A percentile compares a stretch with the other conserved stretches of the same genome.
These are phyloP conservation scores for Aphidoletes aphidimyza DNA, from an alignment of 2,888 invertebrate species.

Conservation along the genomic window DNA sequence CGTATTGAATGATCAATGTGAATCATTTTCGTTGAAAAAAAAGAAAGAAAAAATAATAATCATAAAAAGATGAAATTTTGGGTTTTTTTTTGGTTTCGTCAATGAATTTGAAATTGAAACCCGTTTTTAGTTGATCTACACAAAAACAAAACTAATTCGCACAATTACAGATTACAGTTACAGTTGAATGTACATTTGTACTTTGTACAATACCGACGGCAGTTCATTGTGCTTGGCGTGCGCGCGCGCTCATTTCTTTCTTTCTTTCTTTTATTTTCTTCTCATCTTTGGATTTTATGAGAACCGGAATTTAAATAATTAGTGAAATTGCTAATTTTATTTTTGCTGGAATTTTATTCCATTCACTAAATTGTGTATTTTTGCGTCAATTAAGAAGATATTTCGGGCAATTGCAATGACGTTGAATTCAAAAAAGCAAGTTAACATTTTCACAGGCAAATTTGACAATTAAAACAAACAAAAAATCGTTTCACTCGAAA, in stretches of 20 bases:
- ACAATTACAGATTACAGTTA: slow-evolving; percentile 25
- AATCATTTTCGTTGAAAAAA: neutral
- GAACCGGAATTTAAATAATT: slow-evolving; percentile 18
- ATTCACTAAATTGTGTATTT: neutral
- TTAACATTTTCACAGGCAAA: too few species aligned
- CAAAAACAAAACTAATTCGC: slow-evolving; percentile 20
- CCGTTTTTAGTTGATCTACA: slow-evolving; percentile 30
- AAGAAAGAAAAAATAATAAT: slow-evolving; percentile 11
- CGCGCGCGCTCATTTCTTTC: neutral
- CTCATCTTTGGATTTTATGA: neutral
- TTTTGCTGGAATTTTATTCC: neutral
- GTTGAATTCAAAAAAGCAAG: too few species aligned
- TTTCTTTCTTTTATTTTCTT: neutral
- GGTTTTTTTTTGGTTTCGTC: too few species aligned
- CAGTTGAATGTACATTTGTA: too few species aligned
- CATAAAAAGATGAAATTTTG: neutral
- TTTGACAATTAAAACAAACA: too few species aligned
- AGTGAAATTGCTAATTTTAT: neutral
- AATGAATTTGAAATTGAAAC: slow-evolving; percentile 44
- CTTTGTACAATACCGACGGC: slow-evolving; percentile 47
- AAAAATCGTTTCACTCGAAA: too few species aligned
- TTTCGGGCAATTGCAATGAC: neutral
- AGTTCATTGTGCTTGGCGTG: neutral
- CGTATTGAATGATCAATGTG: neutral
- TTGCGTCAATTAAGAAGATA: slow-evolving; percentile 2